Base-by-base conservation (phyloP, 2,888 invertebrate species). In the Xestobium rufovillosum region DNA sequence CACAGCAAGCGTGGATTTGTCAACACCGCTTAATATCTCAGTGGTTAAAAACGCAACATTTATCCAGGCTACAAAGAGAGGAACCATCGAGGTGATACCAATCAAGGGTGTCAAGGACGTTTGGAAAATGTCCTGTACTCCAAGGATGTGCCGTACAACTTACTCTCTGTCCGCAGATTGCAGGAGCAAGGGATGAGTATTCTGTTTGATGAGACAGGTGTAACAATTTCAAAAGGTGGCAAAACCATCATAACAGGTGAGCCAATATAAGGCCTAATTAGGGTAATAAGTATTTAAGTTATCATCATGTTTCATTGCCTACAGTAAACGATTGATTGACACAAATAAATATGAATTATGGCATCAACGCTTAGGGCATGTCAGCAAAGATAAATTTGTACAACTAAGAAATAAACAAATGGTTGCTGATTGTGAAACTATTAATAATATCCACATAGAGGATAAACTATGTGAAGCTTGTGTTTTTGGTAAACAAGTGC, bases 291-390 rank as follows among this genome's bases (percentile, higher is more conserved):
- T n/a, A n/a, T n/a, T n/a, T n/a, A n/a, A n/a, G n/a, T n/a, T n/a
- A n/a, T n/a, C n/a, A n/a, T n/a, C n/a, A n/a, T n/a, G n/a, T n/a
- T n/a, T n/a, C n/a, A n/a, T n/a, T n/a, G n/a, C n/a, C n/a, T n/a
- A n/a, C n/a, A n/a, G n/a, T n/a, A n/a, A n/a, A n/a, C 11, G 8
- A 26, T 16, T 33, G 45, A 31, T 35, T 6, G 10, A 9, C 17
- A 34, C 30, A 31, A 41, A 39, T 35, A 36, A 37, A 31, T 54
- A 54, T 39, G 34, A 52, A 35, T 36, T 51, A 29, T 56, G 50
- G 55, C 52, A 55, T 48, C 40, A 50, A 41, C 43, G 55, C 8
- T 46, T 56, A 30, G 52, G 51, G 13, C 52, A 56, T 29, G 49
- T 53, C n/a, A n/a, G n/a, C n/a, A 39, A 39, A 29, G 12, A 36